Conservation (phyloP, 2,888 invertebrate species). For the Agriopis leucophaearia region DNA sequence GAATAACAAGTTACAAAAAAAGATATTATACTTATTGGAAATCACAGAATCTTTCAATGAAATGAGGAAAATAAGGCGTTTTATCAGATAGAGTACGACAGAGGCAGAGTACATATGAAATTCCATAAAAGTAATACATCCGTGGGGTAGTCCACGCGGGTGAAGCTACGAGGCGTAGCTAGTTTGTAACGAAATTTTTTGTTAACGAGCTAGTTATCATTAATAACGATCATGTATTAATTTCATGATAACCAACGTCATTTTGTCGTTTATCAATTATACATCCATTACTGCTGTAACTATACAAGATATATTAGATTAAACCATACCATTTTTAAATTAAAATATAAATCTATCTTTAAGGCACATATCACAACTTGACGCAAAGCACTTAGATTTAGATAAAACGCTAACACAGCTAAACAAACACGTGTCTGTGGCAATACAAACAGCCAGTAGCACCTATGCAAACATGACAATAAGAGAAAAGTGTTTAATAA, state of each 20-base stretch:
- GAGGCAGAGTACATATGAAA: neutral
- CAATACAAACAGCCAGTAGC: conserved; percentile 37
- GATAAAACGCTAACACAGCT: conserved; percentile 23
- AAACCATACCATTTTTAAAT: neutral
- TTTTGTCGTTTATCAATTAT: neutral
- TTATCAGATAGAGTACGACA: neutral
- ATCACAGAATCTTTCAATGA: neutral
- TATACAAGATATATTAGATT: neutral
- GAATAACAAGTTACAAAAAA: neutral
- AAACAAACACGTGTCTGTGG: conserved; percentile 12
- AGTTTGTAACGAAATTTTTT: neutral
- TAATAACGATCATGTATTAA: neutral
- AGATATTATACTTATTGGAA: neutral
- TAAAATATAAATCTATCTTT: neutral
- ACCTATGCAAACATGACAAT: conserved; percentile 40
- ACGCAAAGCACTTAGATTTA: conserved; percentile 13
- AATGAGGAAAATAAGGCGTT: neutral
- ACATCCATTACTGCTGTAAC: conserved; percentile 1
- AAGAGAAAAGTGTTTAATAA: conserved; percentile 21
- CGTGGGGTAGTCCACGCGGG: neutral
- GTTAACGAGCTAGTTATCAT: neutral
- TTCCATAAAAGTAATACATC: neutral
- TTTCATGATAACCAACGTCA: neutral
- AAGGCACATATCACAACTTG: conserved; percentile 6
- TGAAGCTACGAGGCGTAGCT: neutral